These are phyloP conservation scores for Drosophila cardini DNA, from an alignment of 1,140 invertebrate genomes.

Conservation along the genomic window DNA sequence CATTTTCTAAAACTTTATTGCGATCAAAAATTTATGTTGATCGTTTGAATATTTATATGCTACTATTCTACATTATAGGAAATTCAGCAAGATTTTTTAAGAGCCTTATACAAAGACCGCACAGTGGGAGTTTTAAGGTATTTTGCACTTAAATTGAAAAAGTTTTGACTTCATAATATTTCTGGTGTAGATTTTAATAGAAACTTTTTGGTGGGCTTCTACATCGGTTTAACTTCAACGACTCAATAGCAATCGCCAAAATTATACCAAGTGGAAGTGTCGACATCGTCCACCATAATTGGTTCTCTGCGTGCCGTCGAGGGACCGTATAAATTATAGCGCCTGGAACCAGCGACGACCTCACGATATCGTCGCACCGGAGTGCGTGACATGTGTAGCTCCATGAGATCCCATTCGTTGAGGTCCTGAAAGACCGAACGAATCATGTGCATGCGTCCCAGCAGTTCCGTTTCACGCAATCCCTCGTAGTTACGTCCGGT, in stretches of 20 bases:
- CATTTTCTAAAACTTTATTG: background rate
- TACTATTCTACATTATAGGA: too few species aligned
- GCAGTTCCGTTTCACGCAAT: constrained; percentile 59
- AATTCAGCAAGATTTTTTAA: too few species aligned
- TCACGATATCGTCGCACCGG: constrained; percentile 67
- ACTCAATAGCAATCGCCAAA: constrained; percentile 59
- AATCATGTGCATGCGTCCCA: constrained; percentile 67
- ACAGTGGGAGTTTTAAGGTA: too few species aligned
- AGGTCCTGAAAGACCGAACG: constrained; percentile 72
- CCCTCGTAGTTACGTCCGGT: constrained; percentile 71
- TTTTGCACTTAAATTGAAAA: background rate
- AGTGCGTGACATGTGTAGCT: constrained; percentile 62
- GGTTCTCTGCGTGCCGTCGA: constrained; percentile 65
- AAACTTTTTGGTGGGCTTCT: background rate
- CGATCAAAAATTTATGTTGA: too few species aligned
- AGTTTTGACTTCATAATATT: background rate
- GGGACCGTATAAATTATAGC: constrained; percentile 68
- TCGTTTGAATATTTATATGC: too few species aligned
- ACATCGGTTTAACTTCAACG: background rate
- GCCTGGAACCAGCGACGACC: constrained; percentile 58
- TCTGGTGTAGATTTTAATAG: background rate
- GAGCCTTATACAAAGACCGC: too few species aligned
- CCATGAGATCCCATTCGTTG: constrained; percentile 72
- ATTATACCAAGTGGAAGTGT: constrained; percentile 50
- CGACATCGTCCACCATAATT: constrained; percentile 61